These are phyloP conservation scores for Mycteria americana DNA, from an alignment of 2,797 vertebrate genomes.

Conservation along the genomic window DNA sequence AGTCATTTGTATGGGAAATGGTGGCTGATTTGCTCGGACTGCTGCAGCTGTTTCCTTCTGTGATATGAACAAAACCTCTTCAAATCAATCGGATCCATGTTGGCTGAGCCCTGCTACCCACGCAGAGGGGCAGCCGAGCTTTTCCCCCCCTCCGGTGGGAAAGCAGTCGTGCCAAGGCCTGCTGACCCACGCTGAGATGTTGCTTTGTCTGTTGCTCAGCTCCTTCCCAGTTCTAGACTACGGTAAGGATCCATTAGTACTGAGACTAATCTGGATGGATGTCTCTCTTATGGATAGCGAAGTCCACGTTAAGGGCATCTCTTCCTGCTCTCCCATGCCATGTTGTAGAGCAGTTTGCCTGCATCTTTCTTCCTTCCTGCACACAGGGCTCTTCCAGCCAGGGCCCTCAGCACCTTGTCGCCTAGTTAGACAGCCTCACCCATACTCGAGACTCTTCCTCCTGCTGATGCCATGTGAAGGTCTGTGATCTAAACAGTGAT, in stretches of 20 bases:
- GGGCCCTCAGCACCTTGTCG: too few relatives aligned
- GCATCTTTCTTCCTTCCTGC: background rate
- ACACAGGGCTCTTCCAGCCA: background rate
- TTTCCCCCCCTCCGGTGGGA: background rate
- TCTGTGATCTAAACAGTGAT: background rate
- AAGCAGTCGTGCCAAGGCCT: background rate
- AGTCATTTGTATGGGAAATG: slow-evolving; percentile 66
- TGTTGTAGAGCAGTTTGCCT: rapidly evolving
- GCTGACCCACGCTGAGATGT: background rate
- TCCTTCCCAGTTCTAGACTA: background rate
- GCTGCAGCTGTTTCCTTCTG: slow-evolving; percentile 61
- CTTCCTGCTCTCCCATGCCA: background rate
- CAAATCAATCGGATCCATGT: slow-evolving; percentile 22
- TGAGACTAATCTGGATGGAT: background rate
- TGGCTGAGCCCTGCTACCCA: slow-evolving; percentile 21
- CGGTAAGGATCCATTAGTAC: background rate
- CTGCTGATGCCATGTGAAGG: rapidly evolving
- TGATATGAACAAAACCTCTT: slow-evolving; percentile 17
- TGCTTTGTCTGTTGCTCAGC: background rate
- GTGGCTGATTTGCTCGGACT: slow-evolving; percentile 45
- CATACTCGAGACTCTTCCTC: rapidly evolving
- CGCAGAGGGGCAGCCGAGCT: background rate
- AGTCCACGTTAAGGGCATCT: background rate
- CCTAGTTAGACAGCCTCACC: background rate
- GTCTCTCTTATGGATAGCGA: background rate